Evolutionary conservation across 2,797 vertebrate genomes (phyloP).

Genomic region (Spinibarbus caldwelli): DNA sequence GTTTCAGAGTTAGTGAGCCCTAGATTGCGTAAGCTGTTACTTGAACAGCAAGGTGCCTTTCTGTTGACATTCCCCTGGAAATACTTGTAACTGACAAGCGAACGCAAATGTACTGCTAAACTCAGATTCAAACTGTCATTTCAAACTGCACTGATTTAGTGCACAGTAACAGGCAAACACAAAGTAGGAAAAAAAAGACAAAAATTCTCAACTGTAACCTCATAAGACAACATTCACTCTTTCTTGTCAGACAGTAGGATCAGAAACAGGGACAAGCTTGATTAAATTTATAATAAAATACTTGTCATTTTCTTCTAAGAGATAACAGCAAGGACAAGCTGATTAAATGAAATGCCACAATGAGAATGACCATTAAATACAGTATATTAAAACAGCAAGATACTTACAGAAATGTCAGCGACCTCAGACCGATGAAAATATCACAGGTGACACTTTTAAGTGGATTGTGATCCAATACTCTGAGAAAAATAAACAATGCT

Average conservation of each 20-base stretch:
- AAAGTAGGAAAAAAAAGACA: neutral
- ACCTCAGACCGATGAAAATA: slow-evolving; percentile 79
- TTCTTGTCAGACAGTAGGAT: neutral
- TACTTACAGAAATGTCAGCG: slow-evolving; percentile 82
- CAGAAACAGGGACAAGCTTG: neutral
- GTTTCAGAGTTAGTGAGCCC: neutral
- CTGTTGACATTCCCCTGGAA: neutral
- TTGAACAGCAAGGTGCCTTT: neutral
- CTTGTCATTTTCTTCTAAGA: neutral
- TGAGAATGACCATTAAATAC: slow-evolving; percentile 36
- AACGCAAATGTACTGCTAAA: neutral
- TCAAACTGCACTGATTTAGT: neutral
- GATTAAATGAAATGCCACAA: slow-evolving; percentile 12
- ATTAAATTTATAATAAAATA: neutral
- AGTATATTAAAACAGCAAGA: neutral
- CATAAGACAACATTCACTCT: neutral
- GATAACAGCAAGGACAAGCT: neutral
- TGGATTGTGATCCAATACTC: slow-evolving; percentile 85
- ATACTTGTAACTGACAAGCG: neutral
- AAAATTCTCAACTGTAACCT: neutral
- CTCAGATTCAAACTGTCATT: too few relatives aligned
- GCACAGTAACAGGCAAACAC: neutral
- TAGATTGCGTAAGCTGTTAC: neutral
- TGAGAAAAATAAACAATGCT: slow-evolving; percentile 54
- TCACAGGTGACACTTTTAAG: slow-evolving; percentile 76